Conservation (phyloP, 2,888 invertebrate species). For the Phyllotreta striolata region DNA sequence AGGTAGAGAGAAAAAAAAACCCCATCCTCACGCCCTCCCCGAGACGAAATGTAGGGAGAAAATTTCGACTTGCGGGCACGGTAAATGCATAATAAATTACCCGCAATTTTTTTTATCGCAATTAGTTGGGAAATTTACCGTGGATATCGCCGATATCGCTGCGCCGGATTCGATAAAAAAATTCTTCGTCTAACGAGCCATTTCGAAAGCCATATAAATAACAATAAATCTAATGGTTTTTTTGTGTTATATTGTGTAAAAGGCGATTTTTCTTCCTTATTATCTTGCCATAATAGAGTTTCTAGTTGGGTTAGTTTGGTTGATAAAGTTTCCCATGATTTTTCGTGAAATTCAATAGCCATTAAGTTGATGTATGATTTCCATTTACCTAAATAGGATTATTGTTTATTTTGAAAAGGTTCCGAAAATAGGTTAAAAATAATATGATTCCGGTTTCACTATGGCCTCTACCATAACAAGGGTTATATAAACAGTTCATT, state of each 20-base stretch:
- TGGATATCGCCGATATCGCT: too few relatives aligned
- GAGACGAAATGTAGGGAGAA: too few relatives aligned
- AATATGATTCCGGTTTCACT: constrained; percentile 1
- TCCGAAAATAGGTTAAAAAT: constrained; percentile 11
- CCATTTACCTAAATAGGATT: constrained; percentile 3
- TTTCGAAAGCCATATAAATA: too few relatives aligned
- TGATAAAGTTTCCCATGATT: constrained; percentile 6
- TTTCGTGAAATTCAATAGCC: constrained; percentile 15
- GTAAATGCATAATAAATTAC: too few relatives aligned
- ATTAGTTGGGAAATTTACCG: too few relatives aligned
- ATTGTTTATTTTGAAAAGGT: constrained; percentile 6
- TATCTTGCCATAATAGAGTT: constrained; percentile 3
- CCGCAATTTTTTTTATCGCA: too few relatives aligned
- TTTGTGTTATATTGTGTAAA: constrained; percentile 9
- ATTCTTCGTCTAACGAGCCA: too few relatives aligned
- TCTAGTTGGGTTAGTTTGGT: neutral
- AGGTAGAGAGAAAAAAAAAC: too few relatives aligned
- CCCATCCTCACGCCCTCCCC: too few relatives aligned
- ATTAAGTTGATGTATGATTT: constrained; percentile 11
- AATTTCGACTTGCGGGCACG: too few relatives aligned
- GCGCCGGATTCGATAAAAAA: too few relatives aligned
- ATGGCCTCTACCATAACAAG: neutral
- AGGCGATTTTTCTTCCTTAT: constrained; percentile 5
- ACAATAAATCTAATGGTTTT: too few relatives aligned
- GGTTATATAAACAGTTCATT: neutral